Conservation (phyloP, 1,140 invertebrate genomes). For the Drosophila truncata region DNA sequence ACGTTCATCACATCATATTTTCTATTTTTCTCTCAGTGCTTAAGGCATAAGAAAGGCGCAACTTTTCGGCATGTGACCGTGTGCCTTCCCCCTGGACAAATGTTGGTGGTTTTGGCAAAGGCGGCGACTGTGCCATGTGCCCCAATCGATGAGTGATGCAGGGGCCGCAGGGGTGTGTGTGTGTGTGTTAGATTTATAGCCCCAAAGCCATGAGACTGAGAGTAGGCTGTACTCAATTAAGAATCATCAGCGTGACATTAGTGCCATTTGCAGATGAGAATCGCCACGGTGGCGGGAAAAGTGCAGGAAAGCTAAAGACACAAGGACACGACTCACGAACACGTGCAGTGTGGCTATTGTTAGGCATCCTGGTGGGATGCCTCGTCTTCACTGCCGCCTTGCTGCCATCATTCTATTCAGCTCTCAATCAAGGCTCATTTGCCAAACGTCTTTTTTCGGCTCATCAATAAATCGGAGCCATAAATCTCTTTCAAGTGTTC, state of each 20-base stretch:
- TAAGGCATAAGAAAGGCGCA: slow-evolving; percentile 26
- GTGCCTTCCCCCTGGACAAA: slow-evolving; percentile 10
- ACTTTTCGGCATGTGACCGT: slow-evolving; percentile 42
- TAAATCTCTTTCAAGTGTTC: slow-evolving; percentile 54
- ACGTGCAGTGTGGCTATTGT: slow-evolving; percentile 68
- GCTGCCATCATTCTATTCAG: slow-evolving; percentile 5
- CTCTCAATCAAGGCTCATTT: slow-evolving; percentile 58
- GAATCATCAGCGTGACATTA: slow-evolving; percentile 83
- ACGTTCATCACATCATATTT: too few species aligned
- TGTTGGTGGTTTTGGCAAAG: slow-evolving; percentile 32
- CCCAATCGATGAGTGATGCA: slow-evolving; percentile 28
- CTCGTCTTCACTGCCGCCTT: not conserved
- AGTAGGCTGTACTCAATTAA: slow-evolving; percentile 77
- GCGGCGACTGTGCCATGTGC: slow-evolving; percentile 36
- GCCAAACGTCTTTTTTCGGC: slow-evolving; percentile 25
- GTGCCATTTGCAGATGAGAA: slow-evolving; percentile 67
- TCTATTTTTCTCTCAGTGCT: slow-evolving; percentile 22
- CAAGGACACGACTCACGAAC: slow-evolving; percentile 58
- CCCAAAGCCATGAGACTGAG: slow-evolving; percentile 38
- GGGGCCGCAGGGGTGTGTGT: slow-evolving; percentile 6
- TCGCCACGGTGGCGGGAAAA: slow-evolving; percentile 12
- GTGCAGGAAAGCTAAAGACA: slow-evolving; percentile 45
- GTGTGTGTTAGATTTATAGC: slow-evolving; percentile 72
- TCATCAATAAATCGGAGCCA: slow-evolving; percentile 63
- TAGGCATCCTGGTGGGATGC: slow-evolving; percentile 10